Percentiles rank a stretch among this genome's conserved stretches.
These are phyloP conservation scores for Saxidomus purpurata DNA, from an alignment of 1,140 invertebrate species.

Conservation along the genomic window DNA sequence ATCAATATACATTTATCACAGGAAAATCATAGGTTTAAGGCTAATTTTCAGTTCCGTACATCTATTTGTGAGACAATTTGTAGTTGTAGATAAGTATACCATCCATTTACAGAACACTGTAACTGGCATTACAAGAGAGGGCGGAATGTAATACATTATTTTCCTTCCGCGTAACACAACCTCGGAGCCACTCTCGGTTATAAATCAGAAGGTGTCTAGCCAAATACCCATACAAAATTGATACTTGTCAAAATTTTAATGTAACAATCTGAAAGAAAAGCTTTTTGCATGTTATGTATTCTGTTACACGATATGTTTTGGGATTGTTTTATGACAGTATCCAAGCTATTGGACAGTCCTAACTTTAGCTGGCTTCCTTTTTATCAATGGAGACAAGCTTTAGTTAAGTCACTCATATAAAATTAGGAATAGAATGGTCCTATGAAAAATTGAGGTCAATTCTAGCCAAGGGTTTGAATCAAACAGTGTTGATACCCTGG, in stretches of 20 bases:
- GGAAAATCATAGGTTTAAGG: neutral
- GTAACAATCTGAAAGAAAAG: neutral
- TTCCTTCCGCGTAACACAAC: neutral
- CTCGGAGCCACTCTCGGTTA: neutral
- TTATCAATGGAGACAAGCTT: too few relatives aligned
- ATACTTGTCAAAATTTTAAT: neutral
- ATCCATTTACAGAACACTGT: neutral
- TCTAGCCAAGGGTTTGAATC: too few relatives aligned
- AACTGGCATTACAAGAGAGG: neutral
- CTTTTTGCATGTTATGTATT: neutral
- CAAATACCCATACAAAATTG: neutral
- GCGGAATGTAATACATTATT: neutral
- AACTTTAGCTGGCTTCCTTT: too few relatives aligned
- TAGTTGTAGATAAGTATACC: neutral
- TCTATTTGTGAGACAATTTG: neutral
- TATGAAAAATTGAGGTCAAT: too few relatives aligned
- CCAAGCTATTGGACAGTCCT: too few relatives aligned
- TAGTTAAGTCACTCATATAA: too few relatives aligned
- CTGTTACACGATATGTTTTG: too few relatives aligned
- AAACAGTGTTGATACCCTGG: too few relatives aligned
- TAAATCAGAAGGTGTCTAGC: neutral
- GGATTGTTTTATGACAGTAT: too few relatives aligned
- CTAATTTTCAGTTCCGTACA: neutral
- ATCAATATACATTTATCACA: neutral
- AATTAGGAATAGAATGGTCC: too few relatives aligned